These are phyloP conservation scores for Holothuria glaberrima DNA, from an alignment of 35 echinoderm and acorn worm species.

Conservation along the genomic window DNA sequence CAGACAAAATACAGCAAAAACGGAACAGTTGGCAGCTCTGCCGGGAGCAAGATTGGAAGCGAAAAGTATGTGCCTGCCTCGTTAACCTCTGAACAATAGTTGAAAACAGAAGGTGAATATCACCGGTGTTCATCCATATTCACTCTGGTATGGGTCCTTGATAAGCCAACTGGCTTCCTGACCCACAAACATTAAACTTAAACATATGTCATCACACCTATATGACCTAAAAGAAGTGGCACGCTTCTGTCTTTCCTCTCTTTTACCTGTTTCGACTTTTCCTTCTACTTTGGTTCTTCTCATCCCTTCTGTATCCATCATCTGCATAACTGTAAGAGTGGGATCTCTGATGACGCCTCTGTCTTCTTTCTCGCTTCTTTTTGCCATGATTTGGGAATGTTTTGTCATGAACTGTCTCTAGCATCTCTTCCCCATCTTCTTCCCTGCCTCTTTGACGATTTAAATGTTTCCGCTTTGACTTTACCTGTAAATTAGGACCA, in stretches of 20 bases:
- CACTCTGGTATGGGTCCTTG: no score
- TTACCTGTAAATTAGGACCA: slow-evolving; percentile 33
- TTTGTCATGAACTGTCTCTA: slow-evolving; percentile 24
- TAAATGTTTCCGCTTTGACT: slow-evolving; percentile 37
- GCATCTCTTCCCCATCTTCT: slow-evolving; percentile 15
- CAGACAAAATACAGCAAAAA: no score
- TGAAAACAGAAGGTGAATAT: no score
- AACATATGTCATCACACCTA: no score
- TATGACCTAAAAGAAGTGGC: no score
- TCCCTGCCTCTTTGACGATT: background rate
- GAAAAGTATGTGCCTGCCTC: no score
- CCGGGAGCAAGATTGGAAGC: no score
- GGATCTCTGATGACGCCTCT: slow-evolving; percentile 56
- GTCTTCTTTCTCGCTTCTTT: slow-evolving; percentile 40
- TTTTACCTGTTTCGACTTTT: slow-evolving; percentile 44
- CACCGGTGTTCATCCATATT: no score
- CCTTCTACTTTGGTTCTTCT: slow-evolving; percentile 29
- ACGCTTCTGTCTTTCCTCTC: background rate
- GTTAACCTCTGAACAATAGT: no score
- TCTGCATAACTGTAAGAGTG: slow-evolving; percentile 37
- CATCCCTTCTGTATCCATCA: slow-evolving; percentile 16
- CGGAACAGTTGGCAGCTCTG: no score
- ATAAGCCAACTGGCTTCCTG: no score
- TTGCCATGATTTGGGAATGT: slow-evolving; percentile 57
- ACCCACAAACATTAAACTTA: no score